phyloP scores from a whole-genome alignment of 92 coral and sea anemone genomes.

The Isaurus tuberculatus region DNA sequence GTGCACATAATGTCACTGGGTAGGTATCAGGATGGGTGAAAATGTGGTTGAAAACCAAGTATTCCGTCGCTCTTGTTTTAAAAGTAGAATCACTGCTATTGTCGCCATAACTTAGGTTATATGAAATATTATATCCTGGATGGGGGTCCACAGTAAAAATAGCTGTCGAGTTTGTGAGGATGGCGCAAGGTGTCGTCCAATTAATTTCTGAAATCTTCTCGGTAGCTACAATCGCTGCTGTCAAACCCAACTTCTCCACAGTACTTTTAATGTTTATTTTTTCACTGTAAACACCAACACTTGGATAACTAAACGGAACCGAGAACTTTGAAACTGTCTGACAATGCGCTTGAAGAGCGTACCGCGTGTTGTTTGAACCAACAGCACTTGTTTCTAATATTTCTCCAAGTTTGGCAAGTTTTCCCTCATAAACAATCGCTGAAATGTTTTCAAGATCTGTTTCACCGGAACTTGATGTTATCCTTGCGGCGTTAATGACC shows the following conservation, averaged over 20 bases:
- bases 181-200: slow-evolving; percentile 50
- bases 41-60: slow-evolving; percentile 38
- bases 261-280: slow-evolving; percentile 52
- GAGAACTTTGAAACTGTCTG: slow-evolving; percentile 53
- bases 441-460: slow-evolving; percentile 31
- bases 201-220: slow-evolving; percentile 61
- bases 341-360: slow-evolving; percentile 55
- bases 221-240: slow-evolving; percentile 58
- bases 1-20: slow-evolving; percentile 54
- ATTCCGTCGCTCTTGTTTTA: slow-evolving; percentile 38
- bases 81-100: slow-evolving; percentile 29
- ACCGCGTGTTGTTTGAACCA: slow-evolving; percentile 39
- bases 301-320: slow-evolving; percentile 51
- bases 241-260: slow-evolving; percentile 1
- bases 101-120: slow-evolving; percentile 52
- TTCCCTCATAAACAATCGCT: slow-evolving; percentile 15
- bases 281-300: slow-evolving; percentile 58
- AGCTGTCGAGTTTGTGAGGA: slow-evolving; percentile 68
- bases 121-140: slow-evolving; percentile 72
- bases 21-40: slow-evolving; percentile 52
- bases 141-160: slow-evolving; percentile 67
- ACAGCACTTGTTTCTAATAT: slow-evolving; percentile 1
- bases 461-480: slow-evolving; percentile 44
- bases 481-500: slow-evolving; percentile 56
- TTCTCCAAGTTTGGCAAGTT: slow-evolving; percentile 25